Evolutionary conservation across 2,797 vertebrate genomes (phyloP).

Genomic region (Rhincodon typus): DNA sequence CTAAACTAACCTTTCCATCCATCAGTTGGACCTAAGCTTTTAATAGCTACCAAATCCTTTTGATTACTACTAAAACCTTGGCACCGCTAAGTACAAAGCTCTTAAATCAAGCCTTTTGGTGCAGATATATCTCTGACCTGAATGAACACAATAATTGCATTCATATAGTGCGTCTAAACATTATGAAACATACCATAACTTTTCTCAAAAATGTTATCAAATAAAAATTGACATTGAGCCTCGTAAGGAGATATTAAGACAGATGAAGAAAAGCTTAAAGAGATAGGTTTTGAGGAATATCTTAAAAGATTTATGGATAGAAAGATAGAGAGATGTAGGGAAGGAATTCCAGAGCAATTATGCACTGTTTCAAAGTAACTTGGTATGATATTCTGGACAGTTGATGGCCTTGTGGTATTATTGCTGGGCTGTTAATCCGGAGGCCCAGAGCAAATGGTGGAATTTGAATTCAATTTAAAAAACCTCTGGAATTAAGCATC

Average conservation of each 20-base stretch:
- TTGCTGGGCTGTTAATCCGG: no score
- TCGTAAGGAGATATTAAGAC: background rate
- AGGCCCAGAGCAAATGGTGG: no score
- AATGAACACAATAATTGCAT: background rate
- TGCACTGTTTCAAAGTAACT: background rate
- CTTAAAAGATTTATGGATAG: no score
- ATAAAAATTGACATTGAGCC: background rate
- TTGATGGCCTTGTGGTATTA: background rate
- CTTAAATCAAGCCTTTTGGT: background rate
- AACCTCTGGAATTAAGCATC: no score
- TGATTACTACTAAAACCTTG: background rate
- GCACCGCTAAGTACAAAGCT: background rate
- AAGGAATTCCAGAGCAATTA: background rate
- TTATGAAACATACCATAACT: no score
- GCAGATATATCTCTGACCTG: background rate
- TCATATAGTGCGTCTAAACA: background rate
- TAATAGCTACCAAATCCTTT: background rate
- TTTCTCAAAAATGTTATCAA: background rate
- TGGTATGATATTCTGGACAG: background rate
- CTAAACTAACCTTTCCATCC: background rate
- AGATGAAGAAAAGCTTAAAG: background rate
- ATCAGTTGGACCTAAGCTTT: background rate
- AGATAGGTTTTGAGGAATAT: background rate
- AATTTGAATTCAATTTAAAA: no score
- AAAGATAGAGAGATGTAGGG: no score